Evolutionary conservation across 1,140 invertebrate genomes (phyloP).

Genomic region (Cyclina sinensis): DNA sequence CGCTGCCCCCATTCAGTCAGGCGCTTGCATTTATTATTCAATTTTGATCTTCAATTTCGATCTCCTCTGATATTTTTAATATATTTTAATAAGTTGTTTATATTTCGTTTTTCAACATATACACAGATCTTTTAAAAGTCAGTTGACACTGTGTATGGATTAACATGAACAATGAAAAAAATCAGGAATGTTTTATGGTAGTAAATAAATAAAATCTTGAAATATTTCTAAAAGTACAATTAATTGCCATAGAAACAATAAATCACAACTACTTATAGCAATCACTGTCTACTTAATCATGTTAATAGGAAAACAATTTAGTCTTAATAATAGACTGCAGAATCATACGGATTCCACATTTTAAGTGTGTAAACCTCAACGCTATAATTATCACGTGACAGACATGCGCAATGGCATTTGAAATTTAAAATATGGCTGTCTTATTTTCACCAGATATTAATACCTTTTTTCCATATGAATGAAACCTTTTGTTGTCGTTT

Average conservation of each 20-base stretch:
- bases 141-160: no score
- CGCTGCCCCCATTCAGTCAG: no score
- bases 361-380: slow-evolving; percentile 58
- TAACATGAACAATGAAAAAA: no score
- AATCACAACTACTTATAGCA: slow-evolving; percentile 53
- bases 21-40: no score
- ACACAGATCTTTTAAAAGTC: no score
- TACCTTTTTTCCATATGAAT: slow-evolving; percentile 64
- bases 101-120: no score
- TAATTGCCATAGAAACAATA: slow-evolving; percentile 47
- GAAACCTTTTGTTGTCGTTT: slow-evolving; percentile 61
- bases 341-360: slow-evolving; percentile 46
- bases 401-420: slow-evolving; percentile 60
- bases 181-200: background rate
- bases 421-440: slow-evolving; percentile 61
- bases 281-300: slow-evolving; percentile 50
- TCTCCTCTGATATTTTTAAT: no score
- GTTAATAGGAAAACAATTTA: slow-evolving; percentile 41
- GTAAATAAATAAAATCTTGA: background rate
- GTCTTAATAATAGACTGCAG: slow-evolving; percentile 52
- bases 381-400: slow-evolving; percentile 65
- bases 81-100: no score
- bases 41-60: no score
- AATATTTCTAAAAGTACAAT: background rate
- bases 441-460: slow-evolving; percentile 63